phyloP scores from a whole-genome alignment of 2,113 vertebrate species.

The Arizona elegans region DNA sequence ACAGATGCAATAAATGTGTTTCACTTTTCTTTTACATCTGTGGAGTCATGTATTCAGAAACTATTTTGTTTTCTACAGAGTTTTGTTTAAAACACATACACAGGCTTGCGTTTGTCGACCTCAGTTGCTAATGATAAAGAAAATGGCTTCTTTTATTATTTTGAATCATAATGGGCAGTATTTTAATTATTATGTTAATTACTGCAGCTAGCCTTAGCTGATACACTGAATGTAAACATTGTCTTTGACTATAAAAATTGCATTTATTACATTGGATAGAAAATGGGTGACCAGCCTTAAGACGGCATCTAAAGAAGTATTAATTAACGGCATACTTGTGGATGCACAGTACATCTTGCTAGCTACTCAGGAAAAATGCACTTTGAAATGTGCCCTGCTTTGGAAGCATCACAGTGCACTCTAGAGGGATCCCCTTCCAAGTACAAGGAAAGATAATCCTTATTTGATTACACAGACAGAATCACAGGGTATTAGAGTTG shows the following conservation, averaged over 20 bases:
- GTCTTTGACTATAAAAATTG: slow-evolving; percentile 55
- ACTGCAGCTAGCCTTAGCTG: slow-evolving; percentile 37
- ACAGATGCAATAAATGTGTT: slow-evolving; percentile 30
- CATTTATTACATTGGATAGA: slow-evolving; percentile 46
- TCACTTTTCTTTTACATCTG: not conserved
- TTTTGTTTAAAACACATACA: slow-evolving; percentile 5
- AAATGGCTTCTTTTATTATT: slow-evolving; percentile 37
- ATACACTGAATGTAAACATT: slow-evolving; percentile 53
- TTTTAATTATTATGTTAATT: slow-evolving; percentile 57
- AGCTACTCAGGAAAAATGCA: slow-evolving; percentile 8
- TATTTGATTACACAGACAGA: slow-evolving; percentile 28
- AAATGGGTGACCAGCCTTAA: slow-evolving; percentile 29
- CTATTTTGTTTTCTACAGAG: slow-evolving; percentile 29
- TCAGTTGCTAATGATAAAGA: slow-evolving; percentile 39
- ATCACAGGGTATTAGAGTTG: slow-evolving; percentile 21
- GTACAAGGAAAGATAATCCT: slow-evolving; percentile 40
- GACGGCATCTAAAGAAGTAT: slow-evolving; percentile 52
- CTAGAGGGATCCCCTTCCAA: slow-evolving; percentile 55
- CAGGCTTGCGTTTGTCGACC: slow-evolving; percentile 37
- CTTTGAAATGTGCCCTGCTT: not conserved
- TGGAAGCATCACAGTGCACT: slow-evolving; percentile 50
- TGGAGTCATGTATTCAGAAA: slow-evolving; percentile 15
- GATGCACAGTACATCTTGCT: slow-evolving; percentile 29
- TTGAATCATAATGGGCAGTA: slow-evolving; percentile 46
- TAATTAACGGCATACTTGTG: slow-evolving; percentile 42